A percentile compares a stretch with the other conserved stretches of the same genome.
Evolutionary conservation across 2,113 vertebrate genomes (phyloP).

Genomic region (Nannospalax galili): DNA sequence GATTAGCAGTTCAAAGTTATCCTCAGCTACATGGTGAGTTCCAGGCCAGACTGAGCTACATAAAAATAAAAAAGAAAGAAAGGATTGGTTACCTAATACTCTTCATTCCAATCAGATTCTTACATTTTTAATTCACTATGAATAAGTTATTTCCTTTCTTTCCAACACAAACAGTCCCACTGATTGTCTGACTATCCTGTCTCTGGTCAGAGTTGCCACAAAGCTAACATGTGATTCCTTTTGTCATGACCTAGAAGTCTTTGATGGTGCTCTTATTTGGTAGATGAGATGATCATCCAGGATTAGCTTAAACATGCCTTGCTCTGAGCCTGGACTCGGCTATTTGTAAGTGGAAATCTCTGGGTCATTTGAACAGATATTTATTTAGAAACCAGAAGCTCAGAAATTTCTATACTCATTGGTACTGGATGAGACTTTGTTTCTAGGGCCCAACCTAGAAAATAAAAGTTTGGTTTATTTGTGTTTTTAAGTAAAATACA

Average conservation of each 20-base stretch:
- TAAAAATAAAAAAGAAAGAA: not conserved
- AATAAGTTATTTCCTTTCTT: not conserved
- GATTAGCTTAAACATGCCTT: not conserved
- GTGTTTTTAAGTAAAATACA: not conserved
- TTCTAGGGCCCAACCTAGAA: not conserved
- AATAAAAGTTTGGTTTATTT: not conserved
- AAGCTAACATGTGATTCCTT: not conserved
- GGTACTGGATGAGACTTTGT: not conserved
- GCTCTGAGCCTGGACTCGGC: not conserved
- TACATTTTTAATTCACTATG: not conserved
- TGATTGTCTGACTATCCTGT: not conserved
- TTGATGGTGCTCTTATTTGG: not conserved
- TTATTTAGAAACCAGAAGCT: not conserved
- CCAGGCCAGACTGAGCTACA: not conserved
- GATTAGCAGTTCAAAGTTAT: not conserved
- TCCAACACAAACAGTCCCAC: not conserved
- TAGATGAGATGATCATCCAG: no score
- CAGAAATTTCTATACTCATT: not conserved
- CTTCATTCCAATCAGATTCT: not conserved
- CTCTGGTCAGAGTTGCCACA: not conserved
- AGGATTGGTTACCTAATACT: not conserved
- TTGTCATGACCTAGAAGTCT: not conserved
- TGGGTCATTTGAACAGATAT: not conserved
- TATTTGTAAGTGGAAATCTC: not conserved
- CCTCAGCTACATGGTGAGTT: not conserved